Base-by-base conservation (phyloP, 2,797 vertebrate genomes). In the Hybognathus amarus region DNA sequence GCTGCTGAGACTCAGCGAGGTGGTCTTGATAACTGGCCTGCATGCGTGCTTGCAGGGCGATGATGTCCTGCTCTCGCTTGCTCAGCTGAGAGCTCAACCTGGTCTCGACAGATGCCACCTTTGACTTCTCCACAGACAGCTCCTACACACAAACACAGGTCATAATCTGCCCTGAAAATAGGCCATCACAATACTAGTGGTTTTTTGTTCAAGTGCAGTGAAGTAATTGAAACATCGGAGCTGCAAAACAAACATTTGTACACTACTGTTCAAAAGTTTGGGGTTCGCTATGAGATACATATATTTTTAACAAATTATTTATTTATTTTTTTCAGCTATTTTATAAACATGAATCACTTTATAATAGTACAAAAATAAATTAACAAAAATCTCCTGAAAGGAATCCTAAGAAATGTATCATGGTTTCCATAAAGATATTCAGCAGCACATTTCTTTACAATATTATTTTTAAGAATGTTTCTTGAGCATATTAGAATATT, bases 1-100 rank as follows among this genome's bases (percentile, higher is more conserved):
- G 95, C 87, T 93, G 95, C 88, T 99, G 98, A 0, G 94, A 95
- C 91, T 98, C 96, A 0, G 93, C 94, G 33, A 97, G 47, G 0
- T 99, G 97, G 88, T 98, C 96, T 89, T 96, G 95, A 90, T 98
- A 98, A 90, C 95, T 98, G 90, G 97, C 96, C 91, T 99, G 96
- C 97, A 98, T 98, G 33, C 97, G 96, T 0, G 96, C 95, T 90
- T 98, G 96, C 86, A 99, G 88, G 0, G 97, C 97, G 0, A 92
- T 89, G 9, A 96, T 94, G 89, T 99, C 97, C 85, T 96, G 95
- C 80, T 98, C 96, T 0, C 93, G 92, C 47, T 95, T 91, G 20
- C 94, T 93, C 45, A 98, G 93, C 92, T 99, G 97, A 87, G 97
- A 96, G 83, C 96, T 98, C 90, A 97, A 91, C 75, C 96, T 96